Percentiles rank a stretch among this genome's conserved stretches.
Conservation (phyloP, 2,888 invertebrate species). For the Alentia gelatinosa region DNA sequence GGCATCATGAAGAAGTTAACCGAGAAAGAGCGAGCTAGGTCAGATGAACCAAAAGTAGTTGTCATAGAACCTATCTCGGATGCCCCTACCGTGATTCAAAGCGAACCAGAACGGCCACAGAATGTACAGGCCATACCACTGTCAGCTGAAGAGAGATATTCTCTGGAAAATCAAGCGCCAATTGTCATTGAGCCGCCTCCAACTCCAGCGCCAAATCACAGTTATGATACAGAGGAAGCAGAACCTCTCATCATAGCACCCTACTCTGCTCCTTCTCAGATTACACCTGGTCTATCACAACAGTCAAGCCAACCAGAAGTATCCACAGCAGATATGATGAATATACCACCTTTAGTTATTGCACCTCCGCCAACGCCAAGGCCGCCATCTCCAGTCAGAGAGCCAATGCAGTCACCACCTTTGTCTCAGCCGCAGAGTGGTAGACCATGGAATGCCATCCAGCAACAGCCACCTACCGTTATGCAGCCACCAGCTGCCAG, state of each 20-base stretch:
- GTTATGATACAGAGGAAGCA: neutral
- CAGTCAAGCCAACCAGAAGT: neutral
- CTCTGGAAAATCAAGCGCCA: neutral
- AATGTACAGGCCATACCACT: neutral
- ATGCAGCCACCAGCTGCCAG: neutral
- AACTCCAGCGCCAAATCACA: neutral
- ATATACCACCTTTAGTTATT: neutral
- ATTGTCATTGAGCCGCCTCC: conserved; percentile 42
- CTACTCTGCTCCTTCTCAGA: neutral
- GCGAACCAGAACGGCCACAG: neutral
- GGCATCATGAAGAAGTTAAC: neutral
- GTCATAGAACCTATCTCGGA: neutral
- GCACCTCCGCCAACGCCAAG: conserved; percentile 37
- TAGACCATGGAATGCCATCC: neutral
- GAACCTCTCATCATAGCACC: neutral
- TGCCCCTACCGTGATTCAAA: neutral
- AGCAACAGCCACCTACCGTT: neutral
- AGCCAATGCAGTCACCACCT: neutral
- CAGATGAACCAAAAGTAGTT: neutral
- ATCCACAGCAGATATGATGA: neutral
- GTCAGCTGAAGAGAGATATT: neutral
- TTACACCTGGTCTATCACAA: neutral
- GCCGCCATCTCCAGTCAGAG: neutral
- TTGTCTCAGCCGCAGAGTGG: neutral
- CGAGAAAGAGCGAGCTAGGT: neutral